Evolutionary conservation across 2,113 vertebrate genomes (phyloP).

Genomic region (Neomonachus schauinslandi): DNA sequence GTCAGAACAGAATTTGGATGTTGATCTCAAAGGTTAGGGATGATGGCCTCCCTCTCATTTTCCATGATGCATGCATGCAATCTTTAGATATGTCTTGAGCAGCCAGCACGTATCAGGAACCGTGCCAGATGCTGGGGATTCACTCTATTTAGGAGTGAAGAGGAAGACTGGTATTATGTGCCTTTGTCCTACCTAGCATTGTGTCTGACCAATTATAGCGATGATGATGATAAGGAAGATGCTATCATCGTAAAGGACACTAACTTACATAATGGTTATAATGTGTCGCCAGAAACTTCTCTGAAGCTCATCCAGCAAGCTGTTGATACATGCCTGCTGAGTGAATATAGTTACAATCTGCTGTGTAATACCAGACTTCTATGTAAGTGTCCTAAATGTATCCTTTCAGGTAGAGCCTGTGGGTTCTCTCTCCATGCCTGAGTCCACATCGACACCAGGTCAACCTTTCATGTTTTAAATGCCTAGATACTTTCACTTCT

Average conservation of each 20-base stretch:
- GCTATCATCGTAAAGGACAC: not conserved
- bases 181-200: not conserved
- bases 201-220: not conserved
- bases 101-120: not conserved
- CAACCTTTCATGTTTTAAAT: not conserved
- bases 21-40: not conserved
- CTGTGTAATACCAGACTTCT: not conserved
- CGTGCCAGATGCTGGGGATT: not conserved
- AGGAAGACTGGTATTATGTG: not conserved
- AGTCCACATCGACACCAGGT: not conserved
- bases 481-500: not conserved
- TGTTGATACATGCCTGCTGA: not conserved
- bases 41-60: not conserved
- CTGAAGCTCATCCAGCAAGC: not conserved
- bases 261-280: not conserved
- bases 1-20: not conserved
- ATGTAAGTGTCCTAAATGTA: not conserved
- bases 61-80: not conserved
- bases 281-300: not conserved
- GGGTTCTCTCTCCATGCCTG: not conserved
- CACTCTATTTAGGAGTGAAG: not conserved
- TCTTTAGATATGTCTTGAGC: not conserved
- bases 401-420: not conserved
- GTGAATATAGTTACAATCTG: not conserved
- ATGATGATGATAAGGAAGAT: not conserved